Percentiles rank a stretch among this genome's conserved stretches.
These are phyloP conservation scores for Mythimna ferrago DNA, from an alignment of 2,888 invertebrate species.

Conservation along the genomic window DNA sequence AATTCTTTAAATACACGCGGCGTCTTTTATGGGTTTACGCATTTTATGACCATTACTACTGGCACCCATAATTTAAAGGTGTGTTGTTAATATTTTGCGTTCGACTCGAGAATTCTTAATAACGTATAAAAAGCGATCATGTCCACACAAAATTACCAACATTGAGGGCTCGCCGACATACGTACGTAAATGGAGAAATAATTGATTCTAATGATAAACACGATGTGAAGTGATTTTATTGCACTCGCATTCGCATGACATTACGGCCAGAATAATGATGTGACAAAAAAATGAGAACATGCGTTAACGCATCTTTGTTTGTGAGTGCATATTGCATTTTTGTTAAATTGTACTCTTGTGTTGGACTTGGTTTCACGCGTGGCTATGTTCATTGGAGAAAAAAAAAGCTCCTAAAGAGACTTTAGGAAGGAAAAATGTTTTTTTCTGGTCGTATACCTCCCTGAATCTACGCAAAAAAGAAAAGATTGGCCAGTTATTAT, in stretches of 20 bases:
- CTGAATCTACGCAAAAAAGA: background rate
- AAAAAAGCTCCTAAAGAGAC: fast-evolving
- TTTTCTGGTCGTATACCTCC: background rate
- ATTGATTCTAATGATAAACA: slow-evolving; percentile 85
- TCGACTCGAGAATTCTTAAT: slow-evolving; percentile 71
- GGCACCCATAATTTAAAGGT: slow-evolving; percentile 67
- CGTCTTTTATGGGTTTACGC: slow-evolving; percentile 50
- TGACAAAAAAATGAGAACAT: slow-evolving; percentile 79
- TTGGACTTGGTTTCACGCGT: background rate
- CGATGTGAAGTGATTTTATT: slow-evolving; percentile 79
- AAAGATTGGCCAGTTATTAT: background rate
- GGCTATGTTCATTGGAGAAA: slow-evolving; percentile 8
- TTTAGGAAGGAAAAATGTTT: background rate
- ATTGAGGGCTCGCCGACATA: slow-evolving; percentile 73
- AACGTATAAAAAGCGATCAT: slow-evolving; percentile 78
- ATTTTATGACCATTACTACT: slow-evolving; percentile 60
- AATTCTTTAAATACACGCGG: slow-evolving; percentile 60
- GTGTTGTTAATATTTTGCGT: slow-evolving; percentile 68
- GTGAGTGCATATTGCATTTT: slow-evolving; percentile 59
- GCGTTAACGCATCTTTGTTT: slow-evolving; percentile 67
- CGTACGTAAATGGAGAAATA: slow-evolving; percentile 75
- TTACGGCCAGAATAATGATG: slow-evolving; percentile 75
- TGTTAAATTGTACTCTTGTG: slow-evolving; percentile 62
- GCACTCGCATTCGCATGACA: slow-evolving; percentile 73
- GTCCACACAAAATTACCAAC: slow-evolving; percentile 77